Evolutionary conservation across 2,888 invertebrate species (phyloP).

Genomic region (Panzeria rudis): DNA sequence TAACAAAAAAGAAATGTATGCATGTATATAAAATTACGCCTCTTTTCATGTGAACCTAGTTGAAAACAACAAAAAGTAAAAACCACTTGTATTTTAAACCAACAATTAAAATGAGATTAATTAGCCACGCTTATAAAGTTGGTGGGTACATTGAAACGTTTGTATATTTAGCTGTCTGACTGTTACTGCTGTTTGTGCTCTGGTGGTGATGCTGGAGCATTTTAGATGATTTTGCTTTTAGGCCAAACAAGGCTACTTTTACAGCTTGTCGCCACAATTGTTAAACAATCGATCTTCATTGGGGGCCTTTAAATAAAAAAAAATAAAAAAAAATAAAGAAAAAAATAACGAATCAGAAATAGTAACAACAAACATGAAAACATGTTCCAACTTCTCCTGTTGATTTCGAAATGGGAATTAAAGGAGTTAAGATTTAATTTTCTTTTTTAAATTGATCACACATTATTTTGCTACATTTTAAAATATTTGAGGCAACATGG

Average conservation of each 20-base stretch:
- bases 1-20: constrained; percentile 5
- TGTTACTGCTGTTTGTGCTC: constrained; percentile 11
- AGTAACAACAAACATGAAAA: constrained; percentile 55
- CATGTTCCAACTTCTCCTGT: constrained; percentile 45
- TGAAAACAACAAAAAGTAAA: constrained; percentile 4
- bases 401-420: constrained; percentile 10
- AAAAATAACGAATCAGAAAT: constrained; percentile 30
- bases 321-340: not conserved
- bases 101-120: constrained; percentile 82
- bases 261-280: constrained; percentile 76
- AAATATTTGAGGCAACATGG: too few species aligned
- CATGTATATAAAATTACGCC: constrained; percentile 52
- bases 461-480: not conserved
- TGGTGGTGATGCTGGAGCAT: constrained; percentile 14
- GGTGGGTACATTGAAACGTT: constrained; percentile 58
- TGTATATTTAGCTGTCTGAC: constrained; percentile 3
- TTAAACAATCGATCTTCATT: constrained; percentile 76
- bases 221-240: constrained; percentile 45
- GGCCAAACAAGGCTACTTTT: constrained; percentile 65
- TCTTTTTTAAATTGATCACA: not conserved
- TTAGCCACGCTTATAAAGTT: constrained; percentile 77
- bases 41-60: constrained; percentile 40
- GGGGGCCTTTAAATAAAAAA: constrained; percentile 51
- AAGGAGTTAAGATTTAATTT: constrained; percentile 14
- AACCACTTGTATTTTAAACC: constrained; percentile 72